Evolutionary conservation across 2,888 invertebrate genomes (phyloP), one percentile per base, ranked within the genome.

Genomic region (Drosophila eohydei): DNA sequence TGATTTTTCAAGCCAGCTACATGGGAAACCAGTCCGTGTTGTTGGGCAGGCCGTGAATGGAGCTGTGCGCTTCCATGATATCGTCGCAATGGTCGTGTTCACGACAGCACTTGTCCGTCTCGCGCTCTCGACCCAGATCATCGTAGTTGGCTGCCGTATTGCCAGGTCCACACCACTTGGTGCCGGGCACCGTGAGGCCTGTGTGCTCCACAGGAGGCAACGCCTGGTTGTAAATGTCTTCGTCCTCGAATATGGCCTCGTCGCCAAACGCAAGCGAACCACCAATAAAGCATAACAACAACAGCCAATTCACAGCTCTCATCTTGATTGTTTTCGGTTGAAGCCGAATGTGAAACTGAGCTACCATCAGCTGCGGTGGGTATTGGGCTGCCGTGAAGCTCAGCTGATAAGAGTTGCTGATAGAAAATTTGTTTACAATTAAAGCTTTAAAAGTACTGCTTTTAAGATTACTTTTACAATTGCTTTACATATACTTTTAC

Each of bases 151-250:
- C 94, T 0, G 97, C 97, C 0, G 96, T 95, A 91, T 95, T 96
- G 1, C 98, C 98, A 79, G 96, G 96, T 21, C 98, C 98, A 93
- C 98, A 98, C 98, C 98, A 98, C 91, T 97, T 96, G 0, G 98
- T 98, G 11, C 98, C 98, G 0, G 97, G 93, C 14, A 81, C 89
- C 3, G 91, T 92, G 28, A 91, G 80, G 4, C 92, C 92, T 0
- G 89, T 85, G 11, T 83, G 77, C 0, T 83, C 75, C n/a, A 87
- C 74, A 6, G 91, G 85, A 2, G 91, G 92, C 52, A 92, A 60
- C 0, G 91, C 92, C 56, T 86, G 84, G 43, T 84, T 90, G 65
- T 92, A 93, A 38, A 92, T 93, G 50, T 92, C 93, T 64, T 93
- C 93, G 30, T 92, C 92, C 67, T 92, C 92, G 48, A 93, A 92